These are phyloP conservation scores for Cheilosia variabilis DNA, from an alignment of 2,888 invertebrate species.

Conservation along the genomic window DNA sequence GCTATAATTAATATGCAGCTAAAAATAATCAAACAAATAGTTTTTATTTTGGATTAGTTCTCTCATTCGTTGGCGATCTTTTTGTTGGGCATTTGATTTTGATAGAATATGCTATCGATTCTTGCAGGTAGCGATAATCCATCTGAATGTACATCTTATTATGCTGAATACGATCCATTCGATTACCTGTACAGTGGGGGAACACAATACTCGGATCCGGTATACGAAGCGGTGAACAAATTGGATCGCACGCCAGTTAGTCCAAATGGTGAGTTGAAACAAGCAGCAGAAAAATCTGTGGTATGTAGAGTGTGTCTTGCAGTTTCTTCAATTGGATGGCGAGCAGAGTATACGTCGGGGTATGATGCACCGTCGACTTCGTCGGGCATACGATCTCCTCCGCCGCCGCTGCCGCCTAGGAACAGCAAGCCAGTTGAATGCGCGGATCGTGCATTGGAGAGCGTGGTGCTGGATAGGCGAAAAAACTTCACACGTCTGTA, in stretches of 20 bases:
- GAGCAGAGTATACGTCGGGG: conserved; percentile 77
- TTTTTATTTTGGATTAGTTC: conserved; percentile 46
- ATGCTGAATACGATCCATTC: conserved; percentile 91
- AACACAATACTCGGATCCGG: conserved; percentile 88
- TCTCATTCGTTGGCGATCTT: conserved; percentile 36
- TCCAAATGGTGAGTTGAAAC: conserved; percentile 81
- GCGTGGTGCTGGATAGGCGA: conserved; percentile 80
- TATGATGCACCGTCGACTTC: conserved; percentile 65
- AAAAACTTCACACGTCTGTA: conserved; percentile 85
- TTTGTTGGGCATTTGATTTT: conserved; percentile 23
- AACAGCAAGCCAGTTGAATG: conserved; percentile 62
- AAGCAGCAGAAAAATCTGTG: no score
- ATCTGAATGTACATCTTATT: conserved; percentile 87
- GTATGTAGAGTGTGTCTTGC: conserved; percentile 11
- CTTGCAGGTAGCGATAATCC: conserved; percentile 85
- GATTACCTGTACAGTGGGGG: conserved; percentile 89
- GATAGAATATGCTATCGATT: conserved; percentile 79
- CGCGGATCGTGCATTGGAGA: conserved; percentile 71
- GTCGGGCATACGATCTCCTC: conserved; percentile 78
- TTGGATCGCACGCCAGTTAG: conserved; percentile 85
- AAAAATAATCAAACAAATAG: conserved; percentile 67
- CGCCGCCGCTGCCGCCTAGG: conserved; percentile 86
- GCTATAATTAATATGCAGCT: conserved; percentile 73
- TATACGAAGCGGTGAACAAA: conserved; percentile 88
- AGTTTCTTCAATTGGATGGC: conserved; percentile 82